Conservation (phyloP, 2,888 invertebrate genomes). For the Spisula solida region DNA sequence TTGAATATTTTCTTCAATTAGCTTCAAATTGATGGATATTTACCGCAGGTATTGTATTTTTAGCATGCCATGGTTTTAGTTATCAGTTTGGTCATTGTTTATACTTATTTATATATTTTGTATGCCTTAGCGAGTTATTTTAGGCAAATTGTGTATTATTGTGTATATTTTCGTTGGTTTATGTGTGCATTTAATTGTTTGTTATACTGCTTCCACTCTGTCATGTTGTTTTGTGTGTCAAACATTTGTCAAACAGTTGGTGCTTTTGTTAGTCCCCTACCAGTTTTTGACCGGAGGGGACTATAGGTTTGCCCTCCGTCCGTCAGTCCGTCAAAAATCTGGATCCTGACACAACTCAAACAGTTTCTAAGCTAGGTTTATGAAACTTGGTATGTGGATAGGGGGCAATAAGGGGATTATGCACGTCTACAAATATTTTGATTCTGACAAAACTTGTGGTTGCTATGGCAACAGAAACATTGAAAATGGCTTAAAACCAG, state of each 20-base stretch:
- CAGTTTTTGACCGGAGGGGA: too few relatives aligned
- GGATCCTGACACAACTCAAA: too few relatives aligned
- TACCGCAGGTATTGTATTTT: constrained; percentile 71
- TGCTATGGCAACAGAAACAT: too few relatives aligned
- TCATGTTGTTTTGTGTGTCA: not conserved
- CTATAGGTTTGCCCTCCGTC: too few relatives aligned
- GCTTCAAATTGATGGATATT: constrained; percentile 75
- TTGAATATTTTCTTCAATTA: constrained; percentile 44
- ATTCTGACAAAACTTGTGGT: too few relatives aligned
- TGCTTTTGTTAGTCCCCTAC: not conserved
- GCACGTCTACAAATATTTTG: too few relatives aligned
- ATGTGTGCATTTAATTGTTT: not conserved
- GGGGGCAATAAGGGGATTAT: too few relatives aligned
- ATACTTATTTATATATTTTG: constrained; percentile 19
- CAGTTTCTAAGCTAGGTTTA: too few relatives aligned
- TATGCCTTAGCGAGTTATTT: constrained; percentile 38
- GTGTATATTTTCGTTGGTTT: not conserved
- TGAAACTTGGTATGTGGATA: too few relatives aligned
- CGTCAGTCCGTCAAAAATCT: too few relatives aligned
- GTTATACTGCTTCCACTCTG: not conserved
- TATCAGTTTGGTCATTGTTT: constrained; percentile 28
- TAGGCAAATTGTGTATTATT: constrained; percentile 19
- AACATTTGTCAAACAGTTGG: not conserved
- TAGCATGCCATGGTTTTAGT: constrained; percentile 47
- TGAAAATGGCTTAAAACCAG: too few relatives aligned